A percentile compares a stretch with the other conserved stretches of the same genome.
Conservation (phyloP, 2,888 invertebrate genomes). For the Diarsia dahlii region DNA sequence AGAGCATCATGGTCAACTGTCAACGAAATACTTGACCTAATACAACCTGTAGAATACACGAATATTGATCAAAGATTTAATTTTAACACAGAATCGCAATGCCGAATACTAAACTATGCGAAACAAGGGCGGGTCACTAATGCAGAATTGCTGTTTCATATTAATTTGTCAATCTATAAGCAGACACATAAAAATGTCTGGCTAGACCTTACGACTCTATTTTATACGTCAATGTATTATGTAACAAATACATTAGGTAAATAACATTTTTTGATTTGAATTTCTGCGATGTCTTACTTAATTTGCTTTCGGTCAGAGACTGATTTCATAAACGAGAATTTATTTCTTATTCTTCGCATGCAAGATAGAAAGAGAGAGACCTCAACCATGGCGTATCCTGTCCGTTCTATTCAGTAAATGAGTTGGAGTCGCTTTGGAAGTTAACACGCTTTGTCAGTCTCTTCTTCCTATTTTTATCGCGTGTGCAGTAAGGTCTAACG, state of each 20-base stretch:
- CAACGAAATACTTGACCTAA: too few species aligned
- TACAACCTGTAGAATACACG: too few species aligned
- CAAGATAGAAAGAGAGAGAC: not conserved
- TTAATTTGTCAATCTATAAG: constrained; percentile 7
- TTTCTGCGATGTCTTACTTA: constrained; percentile 18
- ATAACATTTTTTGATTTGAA: constrained; percentile 7
- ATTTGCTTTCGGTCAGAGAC: not conserved
- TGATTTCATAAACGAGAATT: not conserved
- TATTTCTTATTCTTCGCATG: not conserved
- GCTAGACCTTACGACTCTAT: constrained; percentile 11
- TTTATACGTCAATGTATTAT: not conserved
- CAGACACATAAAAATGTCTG: constrained; percentile 32
- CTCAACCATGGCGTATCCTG: not conserved
- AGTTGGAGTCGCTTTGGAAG: too few species aligned
- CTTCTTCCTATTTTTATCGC: too few species aligned
- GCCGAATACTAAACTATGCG: not conserved
- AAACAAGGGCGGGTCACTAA: not conserved
- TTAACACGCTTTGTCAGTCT: too few species aligned
- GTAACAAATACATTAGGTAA: not conserved
- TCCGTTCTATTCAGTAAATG: not conserved
- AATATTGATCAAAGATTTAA: not conserved
- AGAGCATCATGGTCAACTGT: too few species aligned
- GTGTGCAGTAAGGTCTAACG: too few species aligned
- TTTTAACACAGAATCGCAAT: not conserved
- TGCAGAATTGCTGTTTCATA: not conserved